phyloP scores from a whole-genome alignment of 2,113 vertebrate genomes.

The Brachypodius melanocephalos region DNA sequence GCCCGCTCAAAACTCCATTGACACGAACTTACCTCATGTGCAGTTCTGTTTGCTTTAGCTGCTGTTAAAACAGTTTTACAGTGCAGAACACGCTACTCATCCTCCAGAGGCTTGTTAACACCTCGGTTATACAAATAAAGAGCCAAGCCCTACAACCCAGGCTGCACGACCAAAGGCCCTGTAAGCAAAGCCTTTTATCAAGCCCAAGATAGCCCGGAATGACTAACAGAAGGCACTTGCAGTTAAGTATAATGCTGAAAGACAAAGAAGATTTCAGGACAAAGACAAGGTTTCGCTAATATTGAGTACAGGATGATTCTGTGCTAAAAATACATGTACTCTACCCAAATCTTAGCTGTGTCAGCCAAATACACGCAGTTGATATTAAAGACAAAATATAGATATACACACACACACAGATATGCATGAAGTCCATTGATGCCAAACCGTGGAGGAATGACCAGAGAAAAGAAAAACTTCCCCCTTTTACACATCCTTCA shows the following conservation, averaged over 20 bases:
- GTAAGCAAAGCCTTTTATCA: not conserved
- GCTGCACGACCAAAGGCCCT: not conserved
- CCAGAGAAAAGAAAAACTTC: not conserved
- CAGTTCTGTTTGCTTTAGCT: not conserved
- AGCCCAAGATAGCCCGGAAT: not conserved
- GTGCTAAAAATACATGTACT: not conserved
- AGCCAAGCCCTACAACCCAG: not conserved
- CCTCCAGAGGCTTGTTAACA: not conserved
- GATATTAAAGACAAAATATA: not conserved
- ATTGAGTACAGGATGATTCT: not conserved
- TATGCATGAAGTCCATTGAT: not conserved
- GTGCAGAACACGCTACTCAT: not conserved
- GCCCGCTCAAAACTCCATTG: not conserved
- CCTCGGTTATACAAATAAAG: not conserved
- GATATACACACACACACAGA: rapidly evolving
- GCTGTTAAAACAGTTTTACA: not conserved
- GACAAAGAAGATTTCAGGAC: not conserved
- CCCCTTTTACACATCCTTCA: not conserved
- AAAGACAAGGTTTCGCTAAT: not conserved
- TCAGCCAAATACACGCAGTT: not conserved
- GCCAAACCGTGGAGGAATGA: not conserved
- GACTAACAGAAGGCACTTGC: not conserved
- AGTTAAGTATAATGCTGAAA: not conserved
- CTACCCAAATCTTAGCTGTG: not conserved
- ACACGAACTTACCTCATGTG: rapidly evolving